Conservation (phyloP, 2,797 vertebrate genomes). For the Eospalax fontanierii region DNA sequence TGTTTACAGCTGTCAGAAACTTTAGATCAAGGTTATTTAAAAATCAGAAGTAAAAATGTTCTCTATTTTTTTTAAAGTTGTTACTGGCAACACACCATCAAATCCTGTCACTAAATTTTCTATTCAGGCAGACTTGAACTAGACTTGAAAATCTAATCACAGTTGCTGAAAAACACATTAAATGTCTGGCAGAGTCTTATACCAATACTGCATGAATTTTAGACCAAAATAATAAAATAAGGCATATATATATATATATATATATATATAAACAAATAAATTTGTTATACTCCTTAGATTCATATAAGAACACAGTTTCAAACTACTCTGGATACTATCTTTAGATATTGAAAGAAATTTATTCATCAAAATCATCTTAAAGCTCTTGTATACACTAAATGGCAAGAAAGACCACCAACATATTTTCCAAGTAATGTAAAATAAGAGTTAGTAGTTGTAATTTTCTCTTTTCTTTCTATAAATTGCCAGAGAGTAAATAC, state of each 20-base stretch:
- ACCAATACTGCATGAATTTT: neutral
- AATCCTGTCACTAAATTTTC: neutral
- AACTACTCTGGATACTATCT: neutral
- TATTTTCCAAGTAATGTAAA: neutral
- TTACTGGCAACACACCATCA: neutral
- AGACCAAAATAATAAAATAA: neutral
- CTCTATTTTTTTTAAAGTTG: neutral
- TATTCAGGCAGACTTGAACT: constrained; percentile 32
- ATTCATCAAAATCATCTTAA: constrained; percentile 21
- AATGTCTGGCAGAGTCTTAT: neutral
- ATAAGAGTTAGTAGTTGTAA: neutral
- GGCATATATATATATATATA: no score
- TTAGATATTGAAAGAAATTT: neutral
- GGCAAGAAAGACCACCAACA: neutral
- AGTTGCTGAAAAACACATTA: neutral
- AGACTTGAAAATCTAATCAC: constrained; percentile 46
- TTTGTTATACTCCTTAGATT: neutral
- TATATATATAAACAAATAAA: no score
- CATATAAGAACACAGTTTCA: neutral
- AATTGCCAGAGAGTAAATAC: neutral
- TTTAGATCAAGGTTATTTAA: neutral
- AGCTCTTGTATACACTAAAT: neutral
- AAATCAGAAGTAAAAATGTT: neutral
- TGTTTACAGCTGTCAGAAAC: neutral
- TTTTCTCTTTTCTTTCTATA: neutral